These are phyloP conservation scores for Anguilla obscura DNA, from an alignment of 2,797 vertebrate species.

Conservation along the genomic window DNA sequence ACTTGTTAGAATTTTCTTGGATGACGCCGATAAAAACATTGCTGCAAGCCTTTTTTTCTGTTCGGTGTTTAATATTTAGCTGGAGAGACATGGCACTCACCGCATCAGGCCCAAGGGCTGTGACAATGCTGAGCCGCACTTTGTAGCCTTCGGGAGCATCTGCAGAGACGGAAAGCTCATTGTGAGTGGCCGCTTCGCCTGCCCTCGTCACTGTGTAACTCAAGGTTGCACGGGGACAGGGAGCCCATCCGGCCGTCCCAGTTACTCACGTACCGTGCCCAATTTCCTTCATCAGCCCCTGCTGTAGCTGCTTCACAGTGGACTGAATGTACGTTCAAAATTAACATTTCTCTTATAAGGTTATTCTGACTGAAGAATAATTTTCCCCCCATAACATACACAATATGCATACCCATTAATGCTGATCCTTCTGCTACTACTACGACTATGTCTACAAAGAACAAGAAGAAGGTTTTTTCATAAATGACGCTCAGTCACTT, in stretches of 20 bases:
- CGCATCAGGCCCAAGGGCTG: slow-evolving; percentile 84
- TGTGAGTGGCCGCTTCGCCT: background rate
- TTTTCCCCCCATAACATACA: no score
- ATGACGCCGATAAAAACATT: background rate
- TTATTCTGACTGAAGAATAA: no score
- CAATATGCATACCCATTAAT: no score
- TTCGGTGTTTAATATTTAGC: background rate
- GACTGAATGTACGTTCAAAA: no score
- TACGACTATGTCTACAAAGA: background rate
- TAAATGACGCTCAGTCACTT: no score
- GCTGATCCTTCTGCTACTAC: no score
- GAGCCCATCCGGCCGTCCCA: background rate
- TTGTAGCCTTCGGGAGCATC: slow-evolving; percentile 74
- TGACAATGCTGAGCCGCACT: slow-evolving; percentile 89
- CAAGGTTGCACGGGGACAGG: background rate
- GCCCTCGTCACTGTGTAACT: background rate
- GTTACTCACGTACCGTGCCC: background rate
- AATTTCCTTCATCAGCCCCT: background rate
- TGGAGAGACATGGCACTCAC: slow-evolving; percentile 71
- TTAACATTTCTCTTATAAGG: no score
- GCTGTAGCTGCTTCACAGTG: background rate
- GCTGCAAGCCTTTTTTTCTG: background rate
- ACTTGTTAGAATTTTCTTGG: background rate
- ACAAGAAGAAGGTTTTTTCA: background rate
- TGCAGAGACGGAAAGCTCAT: slow-evolving; percentile 42